Evolutionary conservation across 2,888 invertebrate genomes (phyloP), one percentile per base, ranked within the genome.

Genomic region (Neoaliturus tenellus): DNA sequence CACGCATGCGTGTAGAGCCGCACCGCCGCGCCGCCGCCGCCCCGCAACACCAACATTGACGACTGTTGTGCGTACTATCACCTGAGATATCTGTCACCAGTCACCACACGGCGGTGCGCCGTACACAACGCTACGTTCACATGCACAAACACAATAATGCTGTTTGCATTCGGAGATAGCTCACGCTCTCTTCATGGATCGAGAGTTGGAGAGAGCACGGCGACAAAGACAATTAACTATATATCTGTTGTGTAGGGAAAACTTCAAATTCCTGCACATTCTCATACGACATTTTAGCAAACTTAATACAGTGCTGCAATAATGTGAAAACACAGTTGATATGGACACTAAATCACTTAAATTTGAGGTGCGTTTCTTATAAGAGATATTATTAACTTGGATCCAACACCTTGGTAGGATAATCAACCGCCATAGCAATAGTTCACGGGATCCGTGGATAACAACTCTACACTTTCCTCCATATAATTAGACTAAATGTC

Each of bases 401-500:
- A n/a, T n/a, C n/a, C n/a, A n/a, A n/a, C n/a, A n/a, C n/a, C n/a
- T n/a, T n/a, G n/a, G n/a, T n/a, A n/a, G n/a, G n/a, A n/a, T n/a
- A n/a, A n/a, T n/a, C n/a, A n/a, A n/a, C n/a, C n/a, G n/a, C n/a
- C n/a, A n/a, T n/a, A n/a, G n/a, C n/a, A n/a, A n/a, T n/a, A n/a
- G n/a, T n/a, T n/a, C n/a, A n/a, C n/a, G n/a, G n/a, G n/a, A n/a
- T n/a, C n/a, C n/a, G n/a, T 25, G 55, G 55, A 48, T 48, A 48
- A 48, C 51, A 20, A 51, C 51, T 51, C 51, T 23, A 8, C 62
- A 62, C 62, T 62, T 62, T 62, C 62, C 62, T 62, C 62, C 1
- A 20, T 62, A 62, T 62, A 62, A 62, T 62, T 62, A 62, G 25
- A 28, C 62, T 62, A 62, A 62, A 28, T 31, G 62, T 20, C 62